A percentile compares a stretch with the other conserved stretches of the same genome.
Conservation (phyloP, 2,797 vertebrate species). For the Danio choprae region DNA sequence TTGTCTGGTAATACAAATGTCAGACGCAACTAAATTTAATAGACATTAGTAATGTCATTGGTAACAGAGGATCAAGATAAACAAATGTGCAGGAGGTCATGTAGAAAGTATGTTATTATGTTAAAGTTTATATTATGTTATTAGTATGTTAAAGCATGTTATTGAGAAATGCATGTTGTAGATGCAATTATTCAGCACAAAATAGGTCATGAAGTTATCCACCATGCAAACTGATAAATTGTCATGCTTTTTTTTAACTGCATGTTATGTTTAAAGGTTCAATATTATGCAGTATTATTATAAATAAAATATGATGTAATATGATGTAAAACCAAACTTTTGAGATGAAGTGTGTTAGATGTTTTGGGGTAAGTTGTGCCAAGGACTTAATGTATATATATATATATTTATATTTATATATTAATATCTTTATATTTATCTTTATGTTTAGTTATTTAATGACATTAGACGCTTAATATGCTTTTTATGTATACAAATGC, state of each 20-base stretch:
- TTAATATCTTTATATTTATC: too few relatives aligned
- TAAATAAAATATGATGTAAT: neutral
- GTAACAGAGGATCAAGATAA: neutral
- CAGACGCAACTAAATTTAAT: neutral
- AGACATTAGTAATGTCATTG: neutral
- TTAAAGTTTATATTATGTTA: too few relatives aligned
- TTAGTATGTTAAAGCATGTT: neutral
- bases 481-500: too few relatives aligned
- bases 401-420: too few relatives aligned
- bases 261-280: neutral
- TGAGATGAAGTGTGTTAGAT: neutral
- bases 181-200: neutral
- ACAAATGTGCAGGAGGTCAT: too few relatives aligned
- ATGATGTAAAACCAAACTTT: neutral
- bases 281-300: too few relatives aligned
- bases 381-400: too few relatives aligned
- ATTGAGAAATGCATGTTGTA: neutral
- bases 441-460: too few relatives aligned
- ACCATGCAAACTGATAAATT: neutral
- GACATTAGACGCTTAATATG: too few relatives aligned
- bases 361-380: neutral
- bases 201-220: neutral
- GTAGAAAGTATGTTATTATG: too few relatives aligned
- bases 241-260: neutral
- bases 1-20: constrained; percentile 31